Evolutionary conservation across 2,888 invertebrate genomes (phyloP).

Genomic region (Teleiodes luculella): DNA sequence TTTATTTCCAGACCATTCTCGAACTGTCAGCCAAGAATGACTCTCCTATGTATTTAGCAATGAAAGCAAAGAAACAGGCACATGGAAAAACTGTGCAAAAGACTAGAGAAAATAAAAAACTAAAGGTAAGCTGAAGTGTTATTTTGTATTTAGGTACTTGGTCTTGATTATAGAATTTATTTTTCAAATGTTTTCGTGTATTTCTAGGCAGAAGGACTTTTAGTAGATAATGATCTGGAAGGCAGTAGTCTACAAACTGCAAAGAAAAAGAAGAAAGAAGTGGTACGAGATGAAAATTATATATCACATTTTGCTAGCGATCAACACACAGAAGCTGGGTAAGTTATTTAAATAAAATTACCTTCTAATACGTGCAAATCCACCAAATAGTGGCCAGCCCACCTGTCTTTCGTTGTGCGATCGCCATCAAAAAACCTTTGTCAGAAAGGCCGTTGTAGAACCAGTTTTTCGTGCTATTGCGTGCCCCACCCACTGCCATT

Average conservation of each 20-base stretch:
- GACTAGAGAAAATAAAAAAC: slow-evolving; percentile 53
- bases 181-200: slow-evolving; percentile 17
- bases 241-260: background rate
- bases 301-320: slow-evolving; percentile 92
- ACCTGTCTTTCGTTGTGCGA: no score
- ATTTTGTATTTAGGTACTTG: background rate
- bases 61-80: slow-evolving; percentile 89
- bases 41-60: slow-evolving; percentile 86
- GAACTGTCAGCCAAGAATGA: slow-evolving; percentile 91
- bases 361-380: background rate
- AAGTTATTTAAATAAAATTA: slow-evolving; percentile 28
- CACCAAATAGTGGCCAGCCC: no score
- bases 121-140: slow-evolving; percentile 37
- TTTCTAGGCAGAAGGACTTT: slow-evolving; percentile 56
- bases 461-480: no score
- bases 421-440: no score
- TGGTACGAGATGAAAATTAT: slow-evolving; percentile 88
- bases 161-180: background rate
- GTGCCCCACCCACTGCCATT: no score
- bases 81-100: slow-evolving; percentile 82
- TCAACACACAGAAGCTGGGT: slow-evolving; percentile 91
- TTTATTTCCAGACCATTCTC: slow-evolving; percentile 88
- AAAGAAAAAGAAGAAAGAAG: slow-evolving; percentile 75
- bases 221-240: slow-evolving; percentile 36
- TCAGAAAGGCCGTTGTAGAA: no score